These are phyloP conservation scores for Macaria notata DNA, from an alignment of 2,888 invertebrate species.

Conservation along the genomic window DNA sequence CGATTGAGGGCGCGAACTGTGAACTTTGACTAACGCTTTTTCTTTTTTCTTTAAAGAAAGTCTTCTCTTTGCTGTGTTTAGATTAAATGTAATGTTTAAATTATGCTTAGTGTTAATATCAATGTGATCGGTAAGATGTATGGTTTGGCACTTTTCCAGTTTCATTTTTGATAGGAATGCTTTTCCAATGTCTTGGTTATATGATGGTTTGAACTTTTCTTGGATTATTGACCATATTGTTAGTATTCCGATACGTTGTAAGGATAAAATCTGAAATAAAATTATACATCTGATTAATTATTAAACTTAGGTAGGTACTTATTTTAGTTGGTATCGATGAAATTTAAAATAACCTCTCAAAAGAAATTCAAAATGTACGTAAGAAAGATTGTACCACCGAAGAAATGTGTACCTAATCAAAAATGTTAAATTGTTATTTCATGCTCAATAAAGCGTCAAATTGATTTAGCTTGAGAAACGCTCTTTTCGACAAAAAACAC, in stretches of 20 bases:
- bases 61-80: slow-evolving; percentile 65
- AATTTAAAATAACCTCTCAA: no score
- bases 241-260: slow-evolving; percentile 63
- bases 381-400: no score
- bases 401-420: no score
- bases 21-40: slow-evolving; percentile 39
- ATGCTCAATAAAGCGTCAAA: no score
- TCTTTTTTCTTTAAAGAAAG: slow-evolving; percentile 51
- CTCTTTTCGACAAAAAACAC: no score
- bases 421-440: no score
- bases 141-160: slow-evolving; percentile 57
- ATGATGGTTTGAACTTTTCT: slow-evolving; percentile 47
- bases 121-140: slow-evolving; percentile 53
- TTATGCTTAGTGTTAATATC: slow-evolving; percentile 37
- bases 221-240: slow-evolving; percentile 68
- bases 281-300: neutral
- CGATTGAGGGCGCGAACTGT: slow-evolving; percentile 52
- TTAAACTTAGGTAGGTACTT: no score
- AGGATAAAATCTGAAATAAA: slow-evolving; percentile 55
- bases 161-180: slow-evolving; percentile 69
- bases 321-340: no score
- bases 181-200: slow-evolving; percentile 56
- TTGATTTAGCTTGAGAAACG: no score
- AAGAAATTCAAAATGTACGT: no score
- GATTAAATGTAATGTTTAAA: slow-evolving; percentile 46